Base-by-base conservation (phyloP, 23 tunicate genomes). In the Halocynthia aurantium region DNA sequence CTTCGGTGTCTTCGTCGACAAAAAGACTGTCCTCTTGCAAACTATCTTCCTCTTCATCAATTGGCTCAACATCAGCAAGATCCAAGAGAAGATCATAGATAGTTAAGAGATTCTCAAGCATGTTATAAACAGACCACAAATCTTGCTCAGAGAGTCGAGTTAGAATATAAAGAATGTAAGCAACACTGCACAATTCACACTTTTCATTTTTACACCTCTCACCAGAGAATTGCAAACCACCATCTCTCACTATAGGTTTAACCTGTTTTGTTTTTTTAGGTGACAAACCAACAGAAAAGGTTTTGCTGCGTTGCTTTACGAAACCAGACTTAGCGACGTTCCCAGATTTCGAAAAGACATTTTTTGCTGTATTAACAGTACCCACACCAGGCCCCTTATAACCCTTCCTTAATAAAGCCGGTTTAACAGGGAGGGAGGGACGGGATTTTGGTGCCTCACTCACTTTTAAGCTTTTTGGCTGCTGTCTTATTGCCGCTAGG, bases 401-500 rank as follows among this genome's bases (percentile, higher is more conserved):
- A 31, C 44, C 44, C 44, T 31, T 31, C 44, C 44, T 31, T 31
- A 31, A 31, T 31, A 31, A 31, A 31, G 44, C 44, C 44, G 44
- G 44, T 31, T 31, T 31, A 31, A 31, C 44, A 31, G 44, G 44
- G 44, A 31, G 44, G 44, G 44, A 31, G 44, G 44, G 44, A 31
- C 44, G 44, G 44, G 44, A 31, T 31, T 31, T 31, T 31, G 44
- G 44, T 22, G 76, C 76, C 76, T 67, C 15, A 89, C 85, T 77
- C 74, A 92, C 98, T 81, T 92, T 92, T 12, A 92, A 65, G 56
- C 86, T 86, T 65, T 92, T 92, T 15, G 98, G 98, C 75, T 86
- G 92, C 64, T 92, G 98, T 19, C 98, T 67, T 53, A 92, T 82
- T 6, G 98, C 98, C 6, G 85, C 76, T 18, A 80, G 21, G 51